Percentiles rank a stretch among this genome's conserved stretches.
These are phyloP conservation scores for Lithobates pipiens DNA, from an alignment of 2,797 vertebrate species.

Conservation along the genomic window DNA sequence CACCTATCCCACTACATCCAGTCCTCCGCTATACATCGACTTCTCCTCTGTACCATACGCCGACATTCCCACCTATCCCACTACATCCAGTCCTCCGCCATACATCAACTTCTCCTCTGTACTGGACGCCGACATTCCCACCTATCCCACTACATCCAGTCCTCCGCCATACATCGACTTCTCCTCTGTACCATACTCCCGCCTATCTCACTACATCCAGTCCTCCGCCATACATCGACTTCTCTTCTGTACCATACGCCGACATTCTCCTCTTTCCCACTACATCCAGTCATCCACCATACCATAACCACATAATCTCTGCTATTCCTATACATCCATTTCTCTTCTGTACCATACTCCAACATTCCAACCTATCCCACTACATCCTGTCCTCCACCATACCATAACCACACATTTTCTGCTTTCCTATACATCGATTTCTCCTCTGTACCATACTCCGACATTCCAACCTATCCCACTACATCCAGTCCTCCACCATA, in stretches of 20 bases:
- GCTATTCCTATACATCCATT: neutral
- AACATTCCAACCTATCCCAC: neutral
- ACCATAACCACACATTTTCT: neutral
- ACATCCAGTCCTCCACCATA: neutral
- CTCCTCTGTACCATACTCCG: neutral
- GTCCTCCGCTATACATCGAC: neutral
- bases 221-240: no score
- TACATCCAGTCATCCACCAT: neutral
- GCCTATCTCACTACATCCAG: no score
- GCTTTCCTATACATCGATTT: neutral
- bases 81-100: neutral
- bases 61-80: fast-evolving
- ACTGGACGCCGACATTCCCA: neutral
- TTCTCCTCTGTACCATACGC: neutral
- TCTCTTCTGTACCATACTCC: neutral
- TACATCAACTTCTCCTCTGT: neutral
- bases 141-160: neutral
- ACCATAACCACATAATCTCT: neutral
- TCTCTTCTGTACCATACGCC: no score
- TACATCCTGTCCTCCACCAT: neutral
- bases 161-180: neutral
- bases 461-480: neutral
- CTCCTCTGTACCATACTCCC: neutral
- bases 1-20: neutral
- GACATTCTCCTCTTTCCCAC: neutral